These are phyloP conservation scores for Clarias magur DNA, from an alignment of 2,113 vertebrate species.

Conservation along the genomic window DNA sequence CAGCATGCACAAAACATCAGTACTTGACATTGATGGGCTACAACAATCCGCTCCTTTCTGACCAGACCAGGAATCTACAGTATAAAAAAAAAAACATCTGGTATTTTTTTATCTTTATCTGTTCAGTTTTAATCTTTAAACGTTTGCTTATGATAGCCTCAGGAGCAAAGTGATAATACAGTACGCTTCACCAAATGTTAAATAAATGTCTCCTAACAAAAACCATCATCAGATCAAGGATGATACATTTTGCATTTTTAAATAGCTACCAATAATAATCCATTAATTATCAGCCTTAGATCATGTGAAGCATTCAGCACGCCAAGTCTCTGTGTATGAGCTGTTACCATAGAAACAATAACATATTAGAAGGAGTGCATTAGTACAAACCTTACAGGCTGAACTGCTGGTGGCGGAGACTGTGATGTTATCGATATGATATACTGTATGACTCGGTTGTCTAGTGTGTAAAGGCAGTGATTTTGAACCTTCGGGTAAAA, in stretches of 20 bases:
- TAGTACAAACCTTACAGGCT: neutral
- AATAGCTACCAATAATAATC: neutral
- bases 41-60: no score
- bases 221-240: neutral
- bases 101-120: no score
- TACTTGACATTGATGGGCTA: no score
- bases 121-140: no score
- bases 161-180: neutral
- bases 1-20: no score
- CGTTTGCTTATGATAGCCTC: neutral
- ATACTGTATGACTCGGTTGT: neutral
- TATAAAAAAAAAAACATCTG: no score
- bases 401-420: neutral
- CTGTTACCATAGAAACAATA: conserved; percentile 13
- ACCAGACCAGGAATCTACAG: no score
- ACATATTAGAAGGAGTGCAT: neutral
- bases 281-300: neutral
- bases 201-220: neutral
- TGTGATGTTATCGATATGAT: neutral
- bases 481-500: neutral
- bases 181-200: neutral
- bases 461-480: neutral
- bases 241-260: neutral
- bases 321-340: neutral
- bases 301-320: neutral